Evolutionary conservation across 2,888 invertebrate genomes (phyloP).

Genomic region (Phengaris arion): DNA sequence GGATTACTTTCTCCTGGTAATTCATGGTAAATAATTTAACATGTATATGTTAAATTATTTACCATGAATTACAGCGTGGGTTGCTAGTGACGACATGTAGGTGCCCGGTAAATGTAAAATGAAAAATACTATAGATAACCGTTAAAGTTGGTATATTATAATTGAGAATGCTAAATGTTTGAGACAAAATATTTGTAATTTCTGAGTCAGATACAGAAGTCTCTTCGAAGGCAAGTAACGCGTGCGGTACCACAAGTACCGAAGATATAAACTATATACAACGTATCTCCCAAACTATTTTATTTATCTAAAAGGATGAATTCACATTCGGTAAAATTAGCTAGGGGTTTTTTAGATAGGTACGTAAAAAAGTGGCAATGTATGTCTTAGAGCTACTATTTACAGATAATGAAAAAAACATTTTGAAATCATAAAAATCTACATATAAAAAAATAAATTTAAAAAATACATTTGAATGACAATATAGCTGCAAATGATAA

Average conservation of each 20-base stretch:
- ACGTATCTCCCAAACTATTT: slow-evolving; percentile 22
- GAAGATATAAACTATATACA: slow-evolving; percentile 31
- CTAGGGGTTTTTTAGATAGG: slow-evolving; percentile 61
- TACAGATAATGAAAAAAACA: slow-evolving; percentile 47
- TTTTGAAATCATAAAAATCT: not conserved
- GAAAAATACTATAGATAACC: too few species aligned
- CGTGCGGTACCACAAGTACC: not conserved
- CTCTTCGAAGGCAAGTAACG: slow-evolving; percentile 13
- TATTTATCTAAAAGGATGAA: slow-evolving; percentile 40
- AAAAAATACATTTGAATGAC: not conserved
- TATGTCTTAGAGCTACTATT: slow-evolving; percentile 72
- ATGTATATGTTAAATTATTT: too few species aligned
- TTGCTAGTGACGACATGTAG: too few species aligned
- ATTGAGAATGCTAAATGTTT: not conserved
- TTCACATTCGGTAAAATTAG: slow-evolving; percentile 47
- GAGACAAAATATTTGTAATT: not conserved
- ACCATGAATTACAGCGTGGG: too few species aligned
- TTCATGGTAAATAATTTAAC: too few species aligned
- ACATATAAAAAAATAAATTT: not conserved
- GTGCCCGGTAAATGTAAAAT: too few species aligned
- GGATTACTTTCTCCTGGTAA: too few species aligned
- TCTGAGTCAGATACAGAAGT: not conserved
- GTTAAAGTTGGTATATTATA: too few species aligned
- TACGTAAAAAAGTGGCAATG: slow-evolving; percentile 78
- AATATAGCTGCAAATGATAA: too few species aligned